Percentiles rank a stretch among this genome's conserved stretches.
Evolutionary conservation across 92 coral and sea anemone species (phyloP).

Genomic region (Siderastrea siderea): DNA sequence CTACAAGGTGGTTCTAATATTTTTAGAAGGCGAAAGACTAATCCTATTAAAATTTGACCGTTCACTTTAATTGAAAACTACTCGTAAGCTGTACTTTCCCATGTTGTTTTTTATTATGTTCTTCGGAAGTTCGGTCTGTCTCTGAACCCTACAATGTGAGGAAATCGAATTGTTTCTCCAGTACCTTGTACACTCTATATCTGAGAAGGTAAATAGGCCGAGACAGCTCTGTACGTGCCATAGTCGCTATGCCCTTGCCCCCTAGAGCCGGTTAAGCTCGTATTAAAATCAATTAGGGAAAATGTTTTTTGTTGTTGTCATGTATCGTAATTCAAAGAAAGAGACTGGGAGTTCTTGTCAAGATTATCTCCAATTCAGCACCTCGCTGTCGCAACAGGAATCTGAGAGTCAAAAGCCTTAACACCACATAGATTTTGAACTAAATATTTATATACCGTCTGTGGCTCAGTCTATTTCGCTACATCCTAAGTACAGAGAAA

Average conservation of each 20-base stretch:
- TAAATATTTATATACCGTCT: background rate
- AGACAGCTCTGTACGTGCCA: background rate
- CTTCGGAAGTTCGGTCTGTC: no score
- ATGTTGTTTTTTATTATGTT: no score
- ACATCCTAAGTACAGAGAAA: background rate
- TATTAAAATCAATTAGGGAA: slow-evolving; percentile 1
- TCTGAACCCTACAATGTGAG: no score
- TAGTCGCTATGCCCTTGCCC: background rate
- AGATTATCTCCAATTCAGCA: slow-evolving; percentile 32
- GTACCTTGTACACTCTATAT: background rate
- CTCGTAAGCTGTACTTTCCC: no score
- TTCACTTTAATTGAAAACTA: no score
- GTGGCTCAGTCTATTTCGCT: background rate
- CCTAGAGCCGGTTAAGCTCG: slow-evolving; percentile 9
- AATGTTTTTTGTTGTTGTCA: slow-evolving; percentile 9
- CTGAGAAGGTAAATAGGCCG: background rate
- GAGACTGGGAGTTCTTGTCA: slow-evolving; percentile 1
- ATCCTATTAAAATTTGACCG: no score
- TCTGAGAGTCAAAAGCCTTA: background rate
- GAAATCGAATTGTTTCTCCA: no score
- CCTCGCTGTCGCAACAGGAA: slow-evolving; percentile 12
- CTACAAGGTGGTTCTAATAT: background rate
- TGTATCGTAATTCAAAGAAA: slow-evolving; percentile 1
- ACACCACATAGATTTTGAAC: background rate
- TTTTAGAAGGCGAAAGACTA: no score